Conservation (phyloP, 2,797 vertebrate species). For the Setipinna tenuifilis region DNA sequence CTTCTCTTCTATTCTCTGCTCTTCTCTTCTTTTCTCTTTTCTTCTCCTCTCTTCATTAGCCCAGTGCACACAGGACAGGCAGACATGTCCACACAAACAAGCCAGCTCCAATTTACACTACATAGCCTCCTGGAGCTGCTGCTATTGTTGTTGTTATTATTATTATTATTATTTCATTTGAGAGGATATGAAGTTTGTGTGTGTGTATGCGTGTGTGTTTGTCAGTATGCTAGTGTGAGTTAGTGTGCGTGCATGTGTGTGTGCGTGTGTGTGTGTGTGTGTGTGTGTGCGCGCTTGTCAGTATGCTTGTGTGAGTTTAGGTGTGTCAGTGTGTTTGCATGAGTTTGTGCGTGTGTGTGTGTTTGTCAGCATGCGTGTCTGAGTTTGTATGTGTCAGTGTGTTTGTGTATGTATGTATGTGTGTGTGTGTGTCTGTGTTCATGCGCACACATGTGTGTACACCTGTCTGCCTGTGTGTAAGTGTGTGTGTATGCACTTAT, state of each 20-base stretch:
- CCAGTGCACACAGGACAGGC: no score
- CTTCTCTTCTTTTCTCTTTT: background rate
- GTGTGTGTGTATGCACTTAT: no score
- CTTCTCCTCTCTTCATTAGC: no score
- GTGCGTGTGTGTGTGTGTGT: no score
- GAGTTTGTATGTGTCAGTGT: no score
- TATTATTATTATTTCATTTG: no score
- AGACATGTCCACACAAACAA: background rate
- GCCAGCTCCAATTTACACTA: background rate
- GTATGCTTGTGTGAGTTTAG: background rate
- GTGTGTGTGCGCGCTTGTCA: background rate
- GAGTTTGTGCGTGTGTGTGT: background rate
- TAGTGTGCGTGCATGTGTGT: background rate
- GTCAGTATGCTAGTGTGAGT: background rate
- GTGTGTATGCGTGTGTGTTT: background rate
- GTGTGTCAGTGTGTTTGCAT: background rate
- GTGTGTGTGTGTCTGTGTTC: no score
- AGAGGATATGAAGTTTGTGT: background rate
- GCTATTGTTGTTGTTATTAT: no score
- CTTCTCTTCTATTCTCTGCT: background rate
- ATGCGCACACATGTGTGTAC: no score
- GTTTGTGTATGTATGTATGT: background rate
- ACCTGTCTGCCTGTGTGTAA: no score
- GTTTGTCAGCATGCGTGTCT: no score
- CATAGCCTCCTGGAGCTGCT: no score